A percentile compares a stretch with the other conserved stretches of the same genome.
Evolutionary conservation across 2,797 vertebrate genomes (phyloP).

Genomic region (Hyperoplus lanceolatus): DNA sequence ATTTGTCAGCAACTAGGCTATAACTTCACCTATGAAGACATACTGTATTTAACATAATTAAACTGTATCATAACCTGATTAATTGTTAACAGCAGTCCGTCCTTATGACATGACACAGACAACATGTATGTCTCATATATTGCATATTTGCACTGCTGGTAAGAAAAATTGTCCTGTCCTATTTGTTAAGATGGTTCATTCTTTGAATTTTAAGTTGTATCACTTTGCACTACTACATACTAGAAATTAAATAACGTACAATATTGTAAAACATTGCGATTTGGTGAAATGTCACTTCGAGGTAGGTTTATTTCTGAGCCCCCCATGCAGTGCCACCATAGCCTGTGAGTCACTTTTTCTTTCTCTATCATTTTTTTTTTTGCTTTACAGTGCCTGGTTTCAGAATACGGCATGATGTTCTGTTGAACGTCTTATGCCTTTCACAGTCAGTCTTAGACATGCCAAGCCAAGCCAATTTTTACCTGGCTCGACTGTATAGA

Average conservation of each 20-base stretch:
- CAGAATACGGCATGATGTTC: conserved; percentile 44
- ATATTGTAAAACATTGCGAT: not conserved
- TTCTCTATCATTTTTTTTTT: not conserved
- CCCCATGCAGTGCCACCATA: not conserved
- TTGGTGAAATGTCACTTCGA: not conserved
- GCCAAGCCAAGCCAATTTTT: conserved; percentile 56
- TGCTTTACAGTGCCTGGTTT: conserved; percentile 37
- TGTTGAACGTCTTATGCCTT: conserved; percentile 51
- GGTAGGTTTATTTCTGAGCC: conserved; percentile 33
- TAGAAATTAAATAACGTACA: not conserved
- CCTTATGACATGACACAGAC: too few species aligned
- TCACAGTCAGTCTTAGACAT: conserved; percentile 57
- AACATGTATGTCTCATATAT: too few species aligned
- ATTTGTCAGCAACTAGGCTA: not conserved
- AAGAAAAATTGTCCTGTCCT: too few species aligned
- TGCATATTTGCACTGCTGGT: too few species aligned
- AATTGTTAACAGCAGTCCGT: too few species aligned
- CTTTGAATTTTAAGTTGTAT: too few species aligned
- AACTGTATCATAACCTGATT: too few species aligned
- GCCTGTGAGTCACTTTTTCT: conserved; percentile 41
- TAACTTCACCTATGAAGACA: not conserved
- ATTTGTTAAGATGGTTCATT: too few species aligned
- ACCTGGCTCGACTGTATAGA: conserved; percentile 64
- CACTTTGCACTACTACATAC: too few species aligned
- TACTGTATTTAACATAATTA: too few species aligned